phyloP scores from a whole-genome alignment of 2,888 invertebrate genomes.

The Apotomis turbidana region DNA sequence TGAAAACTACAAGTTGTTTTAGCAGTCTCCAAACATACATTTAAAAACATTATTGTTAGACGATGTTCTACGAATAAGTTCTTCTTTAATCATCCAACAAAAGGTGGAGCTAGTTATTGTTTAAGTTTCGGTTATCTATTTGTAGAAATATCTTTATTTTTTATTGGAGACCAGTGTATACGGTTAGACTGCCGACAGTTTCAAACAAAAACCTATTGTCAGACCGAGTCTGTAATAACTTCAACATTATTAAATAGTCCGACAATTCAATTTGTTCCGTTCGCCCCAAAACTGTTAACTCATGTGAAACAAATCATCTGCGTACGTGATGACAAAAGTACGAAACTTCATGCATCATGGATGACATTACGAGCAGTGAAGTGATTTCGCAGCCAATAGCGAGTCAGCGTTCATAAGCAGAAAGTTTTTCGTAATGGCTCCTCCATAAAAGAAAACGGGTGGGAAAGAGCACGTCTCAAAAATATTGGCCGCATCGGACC shows the following conservation, averaged over 20 bases:
- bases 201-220: background rate
- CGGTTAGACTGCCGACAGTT: no score
- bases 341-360: slow-evolving; percentile 24
- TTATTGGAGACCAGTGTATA: no score
- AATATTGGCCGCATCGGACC: slow-evolving; percentile 38
- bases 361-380: slow-evolving; percentile 35
- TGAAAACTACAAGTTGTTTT: no score
- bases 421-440: slow-evolving; percentile 32
- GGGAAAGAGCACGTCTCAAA: slow-evolving; percentile 33
- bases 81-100: no score
- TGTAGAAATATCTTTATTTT: no score
- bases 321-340: slow-evolving; percentile 18
- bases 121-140: no score
- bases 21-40: no score
- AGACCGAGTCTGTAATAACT: background rate
- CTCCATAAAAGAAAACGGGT: slow-evolving; percentile 32
- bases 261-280: background rate
- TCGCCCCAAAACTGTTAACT: background rate
- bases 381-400: slow-evolving; percentile 38
- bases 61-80: no score
- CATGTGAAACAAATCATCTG: slow-evolving; percentile 26
- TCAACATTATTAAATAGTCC: background rate
- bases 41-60: no score
- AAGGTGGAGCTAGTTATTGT: no score
- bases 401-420: slow-evolving; percentile 35